Conservation (phyloP, 2,113 vertebrate genomes). For the Polypterus senegalus region DNA sequence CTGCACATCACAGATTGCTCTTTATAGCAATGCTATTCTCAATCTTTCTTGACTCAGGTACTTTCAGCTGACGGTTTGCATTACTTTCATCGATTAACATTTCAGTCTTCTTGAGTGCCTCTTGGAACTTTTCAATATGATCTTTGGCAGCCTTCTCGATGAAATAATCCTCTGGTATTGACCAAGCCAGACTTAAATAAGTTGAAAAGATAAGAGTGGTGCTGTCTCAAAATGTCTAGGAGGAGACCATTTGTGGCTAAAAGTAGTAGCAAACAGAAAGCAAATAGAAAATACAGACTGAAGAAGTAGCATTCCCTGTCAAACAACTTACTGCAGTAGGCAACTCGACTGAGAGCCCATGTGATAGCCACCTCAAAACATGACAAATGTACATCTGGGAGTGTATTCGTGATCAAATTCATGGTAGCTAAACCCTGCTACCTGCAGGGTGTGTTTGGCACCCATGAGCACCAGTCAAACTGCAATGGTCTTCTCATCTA, state of each 20-base stretch:
- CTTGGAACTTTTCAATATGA: conserved; percentile 32
- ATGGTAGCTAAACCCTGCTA: conserved; percentile 56
- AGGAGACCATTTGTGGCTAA: no score
- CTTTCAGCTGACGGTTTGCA: conserved; percentile 29
- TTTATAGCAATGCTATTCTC: conserved; percentile 57
- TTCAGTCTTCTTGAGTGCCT: conserved; percentile 36
- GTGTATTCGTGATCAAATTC: conserved; percentile 52
- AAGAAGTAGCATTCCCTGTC: no score
- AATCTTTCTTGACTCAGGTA: conserved; percentile 39
- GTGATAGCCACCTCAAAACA: conserved; percentile 55
- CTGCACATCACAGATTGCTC: no score
- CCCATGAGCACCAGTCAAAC: conserved; percentile 61
- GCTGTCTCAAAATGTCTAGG: no score
- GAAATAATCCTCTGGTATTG: conserved; percentile 40
- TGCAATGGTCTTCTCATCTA: conserved; percentile 8
- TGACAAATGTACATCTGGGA: conserved; percentile 54
- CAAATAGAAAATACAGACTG: no score
- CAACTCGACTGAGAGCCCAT: conserved; percentile 49
- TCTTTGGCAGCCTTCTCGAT: conserved; percentile 30
- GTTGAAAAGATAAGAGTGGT: no score
- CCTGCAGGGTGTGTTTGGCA: conserved; percentile 55
- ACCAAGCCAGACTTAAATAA: conserved; percentile 38
- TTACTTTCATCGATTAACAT: conserved; percentile 33
- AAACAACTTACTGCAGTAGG: conserved; percentile 44
- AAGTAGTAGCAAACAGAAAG: no score